Evolutionary conservation across 2,797 vertebrate genomes (phyloP).

Genomic region (Benthosema pterotum): DNA sequence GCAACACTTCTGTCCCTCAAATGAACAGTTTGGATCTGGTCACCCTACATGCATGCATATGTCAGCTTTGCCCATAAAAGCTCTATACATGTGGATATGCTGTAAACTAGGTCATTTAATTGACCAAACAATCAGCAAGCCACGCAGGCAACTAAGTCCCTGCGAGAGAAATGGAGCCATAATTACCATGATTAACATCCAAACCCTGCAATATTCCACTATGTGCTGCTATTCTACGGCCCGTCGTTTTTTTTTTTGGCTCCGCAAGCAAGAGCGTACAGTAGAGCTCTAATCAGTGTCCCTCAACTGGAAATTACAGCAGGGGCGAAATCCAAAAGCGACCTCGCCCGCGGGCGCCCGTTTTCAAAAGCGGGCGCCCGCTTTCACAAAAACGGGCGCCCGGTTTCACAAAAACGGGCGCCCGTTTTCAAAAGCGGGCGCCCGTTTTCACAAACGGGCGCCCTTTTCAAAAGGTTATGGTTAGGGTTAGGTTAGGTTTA

Average conservation of each 20-base stretch:
- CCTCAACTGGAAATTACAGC: slow-evolving; percentile 57
- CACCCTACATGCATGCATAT: too few species aligned
- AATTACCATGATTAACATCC: slow-evolving; percentile 53
- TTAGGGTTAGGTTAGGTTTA: too few species aligned
- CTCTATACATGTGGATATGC: background rate
- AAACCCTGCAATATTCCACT: slow-evolving; percentile 33
- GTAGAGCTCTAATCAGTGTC: slow-evolving; percentile 61
- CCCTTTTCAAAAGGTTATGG: too few species aligned
- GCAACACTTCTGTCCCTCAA: too few species aligned
- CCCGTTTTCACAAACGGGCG: too few species aligned
- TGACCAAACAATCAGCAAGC: slow-evolving; percentile 39
- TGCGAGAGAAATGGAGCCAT: slow-evolving; percentile 37
- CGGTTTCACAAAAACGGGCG: too few species aligned
- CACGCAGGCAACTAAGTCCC: slow-evolving; percentile 35
- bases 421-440: too few species aligned
- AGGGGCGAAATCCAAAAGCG: too few species aligned
- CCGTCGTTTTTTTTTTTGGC: slow-evolving; percentile 40
- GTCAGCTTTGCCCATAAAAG: slow-evolving; percentile 26
- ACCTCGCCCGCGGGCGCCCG: too few species aligned
- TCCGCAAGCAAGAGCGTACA: slow-evolving; percentile 55
- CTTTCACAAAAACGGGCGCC: too few species aligned
- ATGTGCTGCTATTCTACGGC: slow-evolving; percentile 37
- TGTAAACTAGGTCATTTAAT: slow-evolving; percentile 48
- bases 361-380: too few species aligned
- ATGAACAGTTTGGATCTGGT: too few species aligned